Base-by-base conservation (phyloP, 1,140 invertebrate genomes). In the Psilanteris sp. region DNA sequence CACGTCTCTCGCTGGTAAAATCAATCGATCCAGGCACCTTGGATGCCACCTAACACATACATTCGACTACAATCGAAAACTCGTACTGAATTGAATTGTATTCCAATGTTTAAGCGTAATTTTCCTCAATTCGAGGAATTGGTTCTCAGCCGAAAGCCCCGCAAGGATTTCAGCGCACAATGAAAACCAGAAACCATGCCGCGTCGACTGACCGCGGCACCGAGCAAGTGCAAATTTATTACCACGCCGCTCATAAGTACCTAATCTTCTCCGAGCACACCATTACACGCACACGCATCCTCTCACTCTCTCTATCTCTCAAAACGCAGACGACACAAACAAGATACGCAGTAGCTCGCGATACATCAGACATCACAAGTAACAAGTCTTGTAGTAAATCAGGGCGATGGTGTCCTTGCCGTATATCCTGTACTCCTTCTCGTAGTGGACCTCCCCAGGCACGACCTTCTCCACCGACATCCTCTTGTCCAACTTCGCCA, bases 351-450 rank as follows among this genome's bases (percentile, higher is more conserved):
- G 10, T 24, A 27, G n/a, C 43, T 52, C 27, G 54, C 31, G 22
- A 46, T 57, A 41, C 8, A 66, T 59, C 48, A 10, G 29, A 37
- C 75, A 88, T 89, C 87, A 88, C 83, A 89, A 87, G 73, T 89
- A 88, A 57, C 87, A 89, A 22, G 87, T 89, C 62, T 89, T 89
- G 43, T 89, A 89, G 27, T 88, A 89, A 44, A 88, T 86, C 8
- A 88, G 80, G 3, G 87, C 87, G 52, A 89, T 83, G 16, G 87
- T 89, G 54, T 88, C 87, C 55, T 87, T 87, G 26, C 87, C 87
- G 64, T 88, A 88, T n/a, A 88, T 85, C 55, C 86, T 80, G 66
- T 85, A 89, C 59, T 89, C 87, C 15, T 85, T 81, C 48, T 88
- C 87, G 64, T 88, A 89, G 15, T 85, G 84, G 20, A 88, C 87